phyloP scores from a whole-genome alignment of 2,888 invertebrate species.

The Merodon equestris region DNA sequence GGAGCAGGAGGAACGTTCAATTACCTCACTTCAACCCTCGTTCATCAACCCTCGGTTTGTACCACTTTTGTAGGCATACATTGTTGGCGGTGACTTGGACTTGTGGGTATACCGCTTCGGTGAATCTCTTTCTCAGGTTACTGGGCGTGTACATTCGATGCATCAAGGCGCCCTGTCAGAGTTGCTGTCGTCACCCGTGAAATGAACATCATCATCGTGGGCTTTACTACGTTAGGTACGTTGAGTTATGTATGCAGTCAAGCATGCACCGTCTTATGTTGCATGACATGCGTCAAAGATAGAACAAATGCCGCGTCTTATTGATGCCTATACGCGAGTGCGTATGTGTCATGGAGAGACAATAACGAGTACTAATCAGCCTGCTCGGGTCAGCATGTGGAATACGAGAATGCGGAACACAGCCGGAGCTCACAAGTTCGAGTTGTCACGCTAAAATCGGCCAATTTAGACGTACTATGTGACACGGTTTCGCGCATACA shows the following conservation, averaged over 20 bases:
- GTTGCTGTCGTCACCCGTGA: too few species aligned
- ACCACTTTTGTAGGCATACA: neutral
- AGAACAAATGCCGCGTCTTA: too few species aligned
- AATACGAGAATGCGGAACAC: conserved; percentile 55
- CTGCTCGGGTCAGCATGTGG: conserved; percentile 51
- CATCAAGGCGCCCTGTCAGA: too few species aligned
- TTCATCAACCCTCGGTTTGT: neutral
- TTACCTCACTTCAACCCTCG: neutral
- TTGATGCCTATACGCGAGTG: too few species aligned
- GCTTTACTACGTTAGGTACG: too few species aligned
- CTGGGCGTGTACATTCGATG: conserved; percentile 15
- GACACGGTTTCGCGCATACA: conserved; percentile 21
- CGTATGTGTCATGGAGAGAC: too few species aligned
- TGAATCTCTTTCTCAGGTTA: conserved; percentile 59
- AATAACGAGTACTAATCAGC: too few species aligned
- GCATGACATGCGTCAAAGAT: too few species aligned
- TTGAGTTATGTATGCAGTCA: too few species aligned
- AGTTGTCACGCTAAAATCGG: conserved; percentile 21
- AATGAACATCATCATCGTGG: neutral
- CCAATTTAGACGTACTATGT: conserved; percentile 1
- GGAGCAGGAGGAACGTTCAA: neutral
- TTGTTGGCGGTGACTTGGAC: conserved; percentile 49
- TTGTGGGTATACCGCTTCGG: conserved; percentile 62
- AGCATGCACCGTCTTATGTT: too few species aligned
- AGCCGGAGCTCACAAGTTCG: neutral